Evolutionary conservation across 2,797 vertebrate species (phyloP).

Genomic region (Paramormyrops hopkinsi): DNA sequence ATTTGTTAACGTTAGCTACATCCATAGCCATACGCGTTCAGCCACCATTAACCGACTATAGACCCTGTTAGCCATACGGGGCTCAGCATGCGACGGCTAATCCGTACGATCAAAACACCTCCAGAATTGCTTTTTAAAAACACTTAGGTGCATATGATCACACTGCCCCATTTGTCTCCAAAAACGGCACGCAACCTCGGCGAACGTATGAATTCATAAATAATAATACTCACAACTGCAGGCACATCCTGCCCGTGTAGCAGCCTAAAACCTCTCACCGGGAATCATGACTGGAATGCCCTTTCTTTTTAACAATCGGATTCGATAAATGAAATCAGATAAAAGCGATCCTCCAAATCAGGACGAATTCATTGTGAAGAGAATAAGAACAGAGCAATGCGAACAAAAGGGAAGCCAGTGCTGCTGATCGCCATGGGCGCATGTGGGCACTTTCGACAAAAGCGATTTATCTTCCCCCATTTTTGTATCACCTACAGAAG

Average conservation of each 20-base stretch:
- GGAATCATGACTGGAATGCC: slow-evolving; percentile 30
- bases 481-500: background rate
- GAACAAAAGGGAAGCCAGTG: slow-evolving; percentile 66
- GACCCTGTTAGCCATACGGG: background rate
- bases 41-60: background rate
- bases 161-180: background rate
- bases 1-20: background rate
- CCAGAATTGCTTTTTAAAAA: background rate
- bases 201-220: slow-evolving; percentile 39
- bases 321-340: slow-evolving; percentile 42
- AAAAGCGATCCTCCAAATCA: slow-evolving; percentile 31
- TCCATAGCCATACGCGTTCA: background rate
- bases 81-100: slow-evolving; percentile 15
- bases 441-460: slow-evolving; percentile 59
- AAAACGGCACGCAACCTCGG: background rate
- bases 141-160: background rate
- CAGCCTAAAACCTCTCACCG: slow-evolving; percentile 44
- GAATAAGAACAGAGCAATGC: slow-evolving; percentile 62
- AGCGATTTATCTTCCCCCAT: slow-evolving; percentile 30
- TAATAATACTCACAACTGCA: slow-evolving; percentile 67
- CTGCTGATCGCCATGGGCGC: slow-evolving; percentile 47
- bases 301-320: background rate
- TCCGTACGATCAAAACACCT: background rate
- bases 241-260: slow-evolving; percentile 55
- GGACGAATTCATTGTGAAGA: slow-evolving; percentile 52